Evolutionary conservation across 2,888 invertebrate genomes (phyloP).

Genomic region (Protula sp.): DNA sequence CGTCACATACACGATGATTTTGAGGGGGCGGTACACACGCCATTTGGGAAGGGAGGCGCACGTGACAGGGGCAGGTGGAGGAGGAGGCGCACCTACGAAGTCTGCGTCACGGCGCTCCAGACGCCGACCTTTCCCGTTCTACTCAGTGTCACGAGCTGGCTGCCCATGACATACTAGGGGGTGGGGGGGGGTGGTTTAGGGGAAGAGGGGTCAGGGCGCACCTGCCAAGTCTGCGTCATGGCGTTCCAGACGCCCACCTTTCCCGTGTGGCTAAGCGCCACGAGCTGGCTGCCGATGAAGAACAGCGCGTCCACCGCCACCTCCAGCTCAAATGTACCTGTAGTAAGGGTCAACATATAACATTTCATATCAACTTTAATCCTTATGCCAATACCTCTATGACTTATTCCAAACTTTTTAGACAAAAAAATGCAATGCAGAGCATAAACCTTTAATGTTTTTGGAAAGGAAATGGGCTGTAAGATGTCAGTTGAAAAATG

Average conservation of each 20-base stretch:
- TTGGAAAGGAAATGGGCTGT: not conserved
- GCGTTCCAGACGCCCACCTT: conserved; percentile 99
- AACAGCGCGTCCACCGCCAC: conserved; percentile 92
- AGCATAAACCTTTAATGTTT: not conserved
- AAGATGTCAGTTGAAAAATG: no score
- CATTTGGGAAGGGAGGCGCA: no score
- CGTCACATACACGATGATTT: no score
- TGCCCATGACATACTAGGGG: conserved; percentile 93
- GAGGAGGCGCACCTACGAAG: conserved; percentile 70
- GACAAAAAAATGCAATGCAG: not conserved
- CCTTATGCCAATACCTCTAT: no score
- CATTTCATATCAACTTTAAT: no score
- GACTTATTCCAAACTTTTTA: no score
- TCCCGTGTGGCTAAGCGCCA: conserved; percentile 85
- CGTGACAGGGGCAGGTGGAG: no score
- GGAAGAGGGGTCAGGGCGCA: no score
- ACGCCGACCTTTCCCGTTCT: conserved; percentile 91
- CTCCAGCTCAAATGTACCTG: conserved; percentile 78
- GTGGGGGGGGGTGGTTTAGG: no score
- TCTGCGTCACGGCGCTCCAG: conserved; percentile 99
- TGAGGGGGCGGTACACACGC: no score
- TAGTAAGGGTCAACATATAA: no score
- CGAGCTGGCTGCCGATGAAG: conserved; percentile 94
- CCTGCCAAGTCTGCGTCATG: conserved; percentile 97
- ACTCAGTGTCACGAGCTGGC: conserved; percentile 92